Conservation (phyloP, 1,140 invertebrate species). For the Drosophila pachea region DNA sequence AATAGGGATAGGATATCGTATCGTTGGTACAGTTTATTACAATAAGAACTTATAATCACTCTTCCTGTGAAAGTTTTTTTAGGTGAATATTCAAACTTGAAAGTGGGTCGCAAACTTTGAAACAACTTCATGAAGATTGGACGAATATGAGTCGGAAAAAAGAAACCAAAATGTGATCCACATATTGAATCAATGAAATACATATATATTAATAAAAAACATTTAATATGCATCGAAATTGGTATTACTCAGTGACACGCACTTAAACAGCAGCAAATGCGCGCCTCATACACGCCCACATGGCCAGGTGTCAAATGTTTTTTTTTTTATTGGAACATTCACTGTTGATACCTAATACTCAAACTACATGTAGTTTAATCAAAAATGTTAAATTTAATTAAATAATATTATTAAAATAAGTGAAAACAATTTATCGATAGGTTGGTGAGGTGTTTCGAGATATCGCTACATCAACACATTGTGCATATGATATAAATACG, state of each 20-base stretch:
- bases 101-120: no score
- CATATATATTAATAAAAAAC: no score
- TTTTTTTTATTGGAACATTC: no score
- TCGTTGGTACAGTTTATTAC: neutral
- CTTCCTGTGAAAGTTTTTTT: neutral
- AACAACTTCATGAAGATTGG: no score
- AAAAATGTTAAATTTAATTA: neutral
- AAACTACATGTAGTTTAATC: neutral
- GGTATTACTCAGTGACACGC: constrained; percentile 24
- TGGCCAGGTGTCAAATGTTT: constrained; percentile 10
- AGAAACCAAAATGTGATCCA: neutral
- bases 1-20: neutral
- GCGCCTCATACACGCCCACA: constrained; percentile 28
- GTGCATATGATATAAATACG: neutral
- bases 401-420: neutral
- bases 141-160: no score
- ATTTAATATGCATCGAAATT: neutral
- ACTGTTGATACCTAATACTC: neutral
- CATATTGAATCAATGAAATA: neutral
- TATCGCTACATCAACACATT: constrained; percentile 5
- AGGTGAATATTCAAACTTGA: no score
- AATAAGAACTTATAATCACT: constrained; percentile 3
- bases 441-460: constrained; percentile 19
- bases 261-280: constrained; percentile 30
- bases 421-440: constrained; percentile 3